These are phyloP conservation scores for Cromileptes altivelis DNA, from an alignment of 2,113 vertebrate genomes.

Conservation along the genomic window DNA sequence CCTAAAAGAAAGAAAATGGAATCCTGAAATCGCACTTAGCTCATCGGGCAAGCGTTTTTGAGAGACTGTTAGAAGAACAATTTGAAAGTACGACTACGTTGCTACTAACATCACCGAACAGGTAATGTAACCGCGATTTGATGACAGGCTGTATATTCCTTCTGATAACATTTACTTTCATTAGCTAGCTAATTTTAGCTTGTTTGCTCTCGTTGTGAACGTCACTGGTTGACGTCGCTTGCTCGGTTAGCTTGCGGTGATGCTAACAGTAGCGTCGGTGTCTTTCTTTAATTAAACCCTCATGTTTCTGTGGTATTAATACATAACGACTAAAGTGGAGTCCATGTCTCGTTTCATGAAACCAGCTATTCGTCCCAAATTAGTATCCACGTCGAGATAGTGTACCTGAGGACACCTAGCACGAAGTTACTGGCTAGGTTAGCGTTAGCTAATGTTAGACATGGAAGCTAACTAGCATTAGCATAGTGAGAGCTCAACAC, in stretches of 20 bases:
- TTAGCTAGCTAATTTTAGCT: conserved; percentile 53
- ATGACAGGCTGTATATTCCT: neutral
- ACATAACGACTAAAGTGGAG: too few relatives aligned
- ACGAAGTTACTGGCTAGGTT: conserved; percentile 20
- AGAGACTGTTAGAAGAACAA: conserved; percentile 39
- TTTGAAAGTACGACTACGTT: conserved; percentile 22
- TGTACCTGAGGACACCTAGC: neutral
- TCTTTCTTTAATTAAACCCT: neutral
- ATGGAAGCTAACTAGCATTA: conserved; percentile 40
- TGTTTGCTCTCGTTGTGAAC: conserved; percentile 52
- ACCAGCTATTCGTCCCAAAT: accelerated
- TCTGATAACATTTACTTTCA: conserved; percentile 14
- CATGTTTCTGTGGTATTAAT: neutral
- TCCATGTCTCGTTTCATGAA: neutral
- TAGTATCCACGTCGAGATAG: neutral
- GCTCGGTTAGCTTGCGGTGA: conserved; percentile 58
- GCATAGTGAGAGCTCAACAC: conserved; percentile 7
- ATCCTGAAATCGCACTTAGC: conserved; percentile 73
- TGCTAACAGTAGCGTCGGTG: conserved; percentile 41
- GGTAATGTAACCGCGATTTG: conserved; percentile 59
- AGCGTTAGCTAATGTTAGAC: conserved; percentile 31
- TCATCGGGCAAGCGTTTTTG: conserved; percentile 44
- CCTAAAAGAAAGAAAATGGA: conserved; percentile 85
- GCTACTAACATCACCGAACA: conserved; percentile 39
- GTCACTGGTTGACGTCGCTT: conserved; percentile 73